A percentile compares a stretch with the other conserved stretches of the same genome.
Evolutionary conservation across 2,797 vertebrate genomes (phyloP).

Genomic region (Hyperoplus immaculatus): DNA sequence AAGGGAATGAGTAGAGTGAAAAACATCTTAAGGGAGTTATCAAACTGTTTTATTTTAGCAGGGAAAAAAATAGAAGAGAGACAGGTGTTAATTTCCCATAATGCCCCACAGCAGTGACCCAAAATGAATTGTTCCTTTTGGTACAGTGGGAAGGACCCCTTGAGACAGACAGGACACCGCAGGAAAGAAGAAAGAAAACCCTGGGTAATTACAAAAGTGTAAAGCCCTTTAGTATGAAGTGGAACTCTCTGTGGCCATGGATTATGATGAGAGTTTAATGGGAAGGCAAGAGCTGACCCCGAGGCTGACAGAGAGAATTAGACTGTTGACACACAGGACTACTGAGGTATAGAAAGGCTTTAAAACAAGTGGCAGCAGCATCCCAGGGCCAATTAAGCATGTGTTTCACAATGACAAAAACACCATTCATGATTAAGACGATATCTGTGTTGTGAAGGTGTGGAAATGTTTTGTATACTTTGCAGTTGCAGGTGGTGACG

Average conservation of each 20-base stretch:
- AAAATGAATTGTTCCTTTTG: slow-evolving; percentile 86
- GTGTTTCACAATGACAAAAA: slow-evolving; percentile 41
- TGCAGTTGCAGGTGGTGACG: not conserved
- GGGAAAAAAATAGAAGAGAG: slow-evolving; percentile 79
- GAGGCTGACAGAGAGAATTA: slow-evolving; percentile 64
- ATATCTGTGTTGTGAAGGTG: not conserved
- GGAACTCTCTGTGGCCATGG: slow-evolving; percentile 56
- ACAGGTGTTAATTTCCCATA: slow-evolving; percentile 81
- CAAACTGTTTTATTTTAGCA: slow-evolving; percentile 80
- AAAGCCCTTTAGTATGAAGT: slow-evolving; percentile 68
- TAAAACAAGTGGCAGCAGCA: slow-evolving; percentile 58
- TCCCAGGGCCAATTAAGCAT: slow-evolving; percentile 26
- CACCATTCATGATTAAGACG: not conserved
- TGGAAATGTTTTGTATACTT: not conserved
- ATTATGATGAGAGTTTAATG: slow-evolving; percentile 73
- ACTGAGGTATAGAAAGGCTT: slow-evolving; percentile 42
- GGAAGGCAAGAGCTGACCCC: slow-evolving; percentile 58
- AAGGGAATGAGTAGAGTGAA: slow-evolving; percentile 65
- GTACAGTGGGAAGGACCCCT: slow-evolving; percentile 74
- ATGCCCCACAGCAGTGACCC: slow-evolving; percentile 82
- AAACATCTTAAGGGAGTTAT: slow-evolving; percentile 74
- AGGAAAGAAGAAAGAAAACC: slow-evolving; percentile 58
- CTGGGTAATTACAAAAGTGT: slow-evolving; percentile 81
- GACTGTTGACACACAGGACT: slow-evolving; percentile 64
- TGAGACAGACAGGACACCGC: slow-evolving; percentile 71